These are phyloP conservation scores for Caenorhabditis wallacei DNA, from an alignment of 2,888 invertebrate species.

Conservation along the genomic window DNA sequence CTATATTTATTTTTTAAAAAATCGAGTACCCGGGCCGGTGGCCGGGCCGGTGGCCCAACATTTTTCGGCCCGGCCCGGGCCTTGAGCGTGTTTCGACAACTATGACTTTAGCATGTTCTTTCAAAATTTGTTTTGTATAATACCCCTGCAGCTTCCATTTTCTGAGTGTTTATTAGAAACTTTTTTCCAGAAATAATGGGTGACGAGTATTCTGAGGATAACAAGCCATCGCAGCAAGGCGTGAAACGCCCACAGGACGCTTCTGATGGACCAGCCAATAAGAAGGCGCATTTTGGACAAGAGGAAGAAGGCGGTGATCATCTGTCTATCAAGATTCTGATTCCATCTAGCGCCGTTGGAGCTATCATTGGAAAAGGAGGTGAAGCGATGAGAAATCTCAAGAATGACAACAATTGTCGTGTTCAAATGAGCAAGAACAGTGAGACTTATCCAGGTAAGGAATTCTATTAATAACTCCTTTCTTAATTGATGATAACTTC, in stretches of 20 bases:
- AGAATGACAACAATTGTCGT: constrained; percentile 96
- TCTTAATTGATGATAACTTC: too few species aligned
- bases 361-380: constrained; percentile 97
- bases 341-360: constrained; percentile 92
- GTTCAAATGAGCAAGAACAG: constrained; percentile 99
- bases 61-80: too few species aligned
- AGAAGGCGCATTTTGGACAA: constrained; percentile 78
- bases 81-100: too few species aligned
- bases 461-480: background rate
- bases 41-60: too few species aligned
- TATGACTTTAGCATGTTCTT: too few species aligned
- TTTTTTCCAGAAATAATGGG: constrained; percentile 46
- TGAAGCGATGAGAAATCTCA: constrained; percentile 97
- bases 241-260: constrained; percentile 78
- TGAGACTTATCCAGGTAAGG: constrained; percentile 96
- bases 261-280: constrained; percentile 78
- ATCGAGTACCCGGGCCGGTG: too few species aligned
- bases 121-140: too few species aligned
- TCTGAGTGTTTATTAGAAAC: too few species aligned
- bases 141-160: too few species aligned
- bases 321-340: constrained; percentile 74
- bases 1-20: too few species aligned
- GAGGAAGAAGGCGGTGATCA: constrained; percentile 54
- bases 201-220: constrained; percentile 56
- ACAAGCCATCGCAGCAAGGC: constrained; percentile 57